Percentiles rank a stretch among this genome's conserved stretches.
phyloP scores from a whole-genome alignment of 2,113 vertebrate species.

The Austrofundulus limnaeus region DNA sequence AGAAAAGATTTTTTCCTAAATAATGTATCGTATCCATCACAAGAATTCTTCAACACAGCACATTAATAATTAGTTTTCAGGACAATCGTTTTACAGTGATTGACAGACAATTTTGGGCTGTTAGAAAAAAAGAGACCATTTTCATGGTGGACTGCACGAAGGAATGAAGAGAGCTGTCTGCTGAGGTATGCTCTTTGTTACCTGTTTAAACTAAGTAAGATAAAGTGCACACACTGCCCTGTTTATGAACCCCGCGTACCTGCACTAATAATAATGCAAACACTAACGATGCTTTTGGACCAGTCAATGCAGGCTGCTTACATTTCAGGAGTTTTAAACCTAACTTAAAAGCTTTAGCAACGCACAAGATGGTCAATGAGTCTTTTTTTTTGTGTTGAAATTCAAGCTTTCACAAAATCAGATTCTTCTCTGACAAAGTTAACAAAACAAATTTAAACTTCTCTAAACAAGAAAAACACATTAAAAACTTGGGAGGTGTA shows the following conservation, averaged over 20 bases:
- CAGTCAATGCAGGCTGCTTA: neutral
- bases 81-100: neutral
- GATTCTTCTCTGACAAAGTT: too few species aligned
- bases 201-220: neutral
- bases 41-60: too few species aligned
- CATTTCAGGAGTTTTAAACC: neutral
- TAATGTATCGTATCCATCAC: neutral
- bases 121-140: neutral
- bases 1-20: neutral
- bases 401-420: too few species aligned
- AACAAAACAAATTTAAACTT: too few species aligned
- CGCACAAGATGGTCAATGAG: neutral
- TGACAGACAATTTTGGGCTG: neutral
- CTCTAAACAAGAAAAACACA: too few species aligned
- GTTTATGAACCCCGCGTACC: neutral
- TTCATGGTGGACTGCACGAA: neutral
- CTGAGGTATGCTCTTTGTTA: constrained; percentile 2
- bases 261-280: neutral
- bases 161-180: neutral
- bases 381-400: neutral
- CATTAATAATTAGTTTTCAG: neutral
- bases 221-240: neutral
- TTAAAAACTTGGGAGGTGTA: too few species aligned
- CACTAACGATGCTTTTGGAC: neutral
- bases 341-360: neutral